These are phyloP conservation scores for Margaritifera margaritifera DNA, from an alignment of 2,888 invertebrate genomes.

Conservation along the genomic window DNA sequence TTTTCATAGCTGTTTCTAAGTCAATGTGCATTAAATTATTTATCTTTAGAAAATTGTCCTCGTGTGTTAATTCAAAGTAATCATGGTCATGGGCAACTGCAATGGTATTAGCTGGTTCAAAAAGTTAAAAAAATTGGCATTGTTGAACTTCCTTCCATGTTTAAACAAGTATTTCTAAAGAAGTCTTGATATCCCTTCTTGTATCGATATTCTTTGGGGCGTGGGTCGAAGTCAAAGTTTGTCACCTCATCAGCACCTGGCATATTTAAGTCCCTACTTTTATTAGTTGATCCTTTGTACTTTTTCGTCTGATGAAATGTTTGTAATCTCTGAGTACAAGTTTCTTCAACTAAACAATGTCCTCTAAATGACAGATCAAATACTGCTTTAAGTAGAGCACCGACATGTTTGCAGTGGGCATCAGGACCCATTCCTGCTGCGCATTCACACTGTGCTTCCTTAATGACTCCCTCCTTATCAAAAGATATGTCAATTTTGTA, in stretches of 20 bases:
- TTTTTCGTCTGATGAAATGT: constrained; percentile 24
- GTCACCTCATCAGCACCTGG: constrained; percentile 18
- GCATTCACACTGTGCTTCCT: constrained; percentile 45
- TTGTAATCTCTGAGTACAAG: constrained; percentile 34
- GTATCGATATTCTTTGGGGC: constrained; percentile 19
- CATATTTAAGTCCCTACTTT: constrained; percentile 14
- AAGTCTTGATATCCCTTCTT: constrained; percentile 11
- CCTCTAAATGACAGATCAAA: constrained; percentile 11
- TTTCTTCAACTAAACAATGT: constrained; percentile 18
- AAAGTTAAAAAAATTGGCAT: constrained; percentile 35
- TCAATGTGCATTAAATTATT: constrained; percentile 16
- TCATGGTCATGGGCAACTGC: constrained; percentile 33
- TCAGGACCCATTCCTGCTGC: constrained; percentile 43
- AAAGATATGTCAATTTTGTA: constrained; percentile 30
- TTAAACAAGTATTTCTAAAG: constrained; percentile 29
- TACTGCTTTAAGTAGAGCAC: constrained; percentile 24
- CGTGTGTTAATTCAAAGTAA: constrained; percentile 20
- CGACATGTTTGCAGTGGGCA: constrained; percentile 46
- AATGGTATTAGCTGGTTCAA: constrained; percentile 27
- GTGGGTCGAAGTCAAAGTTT: constrained; percentile 25
- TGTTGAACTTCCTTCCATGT: constrained; percentile 19
- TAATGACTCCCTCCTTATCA: constrained; percentile 16
- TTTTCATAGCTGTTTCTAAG: constrained; percentile 6
- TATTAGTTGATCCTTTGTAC: constrained; percentile 20
- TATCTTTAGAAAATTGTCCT: constrained; percentile 24